Conservation (phyloP, 2,797 vertebrate species). For the Clarias fuscus region DNA sequence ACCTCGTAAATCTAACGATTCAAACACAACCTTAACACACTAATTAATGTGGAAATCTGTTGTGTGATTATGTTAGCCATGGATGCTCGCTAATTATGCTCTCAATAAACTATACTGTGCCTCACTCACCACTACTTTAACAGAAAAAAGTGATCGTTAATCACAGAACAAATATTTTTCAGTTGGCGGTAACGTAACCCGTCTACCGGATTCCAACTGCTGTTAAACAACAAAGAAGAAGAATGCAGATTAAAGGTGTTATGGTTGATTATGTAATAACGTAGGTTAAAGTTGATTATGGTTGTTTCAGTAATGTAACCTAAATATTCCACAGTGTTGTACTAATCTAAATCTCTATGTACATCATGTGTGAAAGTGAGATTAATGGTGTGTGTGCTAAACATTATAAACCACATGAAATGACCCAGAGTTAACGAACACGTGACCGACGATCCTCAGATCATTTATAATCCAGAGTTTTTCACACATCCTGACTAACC, state of each 20-base stretch:
- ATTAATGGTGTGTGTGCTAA: not conserved
- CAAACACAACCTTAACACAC: too few species aligned
- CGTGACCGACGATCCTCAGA: not conserved
- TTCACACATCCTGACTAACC: not conserved
- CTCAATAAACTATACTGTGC: not conserved
- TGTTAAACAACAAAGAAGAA: too few species aligned
- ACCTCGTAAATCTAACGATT: not conserved
- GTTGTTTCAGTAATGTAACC: too few species aligned
- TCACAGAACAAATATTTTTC: too few species aligned
- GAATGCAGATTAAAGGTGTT: too few species aligned
- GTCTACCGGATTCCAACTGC: too few species aligned
- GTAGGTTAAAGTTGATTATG: too few species aligned
- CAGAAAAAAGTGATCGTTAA: too few species aligned
- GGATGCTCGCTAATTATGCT: too few species aligned
- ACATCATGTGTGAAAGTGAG: not conserved
- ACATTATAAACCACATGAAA: not conserved
- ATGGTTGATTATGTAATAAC: too few species aligned
- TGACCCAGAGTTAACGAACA: not conserved
- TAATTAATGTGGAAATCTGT: not conserved
- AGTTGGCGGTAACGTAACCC: too few species aligned
- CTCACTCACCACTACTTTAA: not conserved
- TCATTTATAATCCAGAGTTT: not conserved
- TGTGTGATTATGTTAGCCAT: not conserved
- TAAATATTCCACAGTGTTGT: not conserved
- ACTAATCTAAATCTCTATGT: not conserved